A percentile compares a stretch with the other conserved stretches of the same genome.
Evolutionary conservation across 37 sponge, comb jelly and placozoan genomes (phyloP).

Genomic region (Oscarella lobularis): DNA sequence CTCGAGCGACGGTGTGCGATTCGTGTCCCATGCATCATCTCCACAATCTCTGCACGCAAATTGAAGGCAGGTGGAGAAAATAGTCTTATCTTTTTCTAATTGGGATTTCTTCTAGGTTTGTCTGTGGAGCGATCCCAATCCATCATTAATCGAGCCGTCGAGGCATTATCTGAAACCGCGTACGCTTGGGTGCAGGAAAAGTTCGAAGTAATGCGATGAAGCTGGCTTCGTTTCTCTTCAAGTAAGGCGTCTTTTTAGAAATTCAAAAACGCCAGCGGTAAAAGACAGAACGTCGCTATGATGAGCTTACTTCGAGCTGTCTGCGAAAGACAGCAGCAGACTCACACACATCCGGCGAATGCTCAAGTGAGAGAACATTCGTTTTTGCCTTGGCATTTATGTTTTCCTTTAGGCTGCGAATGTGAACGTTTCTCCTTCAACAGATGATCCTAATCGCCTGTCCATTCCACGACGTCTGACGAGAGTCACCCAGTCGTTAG

Average conservation of each 20-base stretch:
- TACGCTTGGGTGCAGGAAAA: neutral
- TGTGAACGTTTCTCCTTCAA: no score
- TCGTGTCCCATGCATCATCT: slow-evolving; percentile 57
- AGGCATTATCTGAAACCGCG: neutral
- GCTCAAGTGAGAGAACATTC: neutral
- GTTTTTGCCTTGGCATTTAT: neutral
- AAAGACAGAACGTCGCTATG: neutral
- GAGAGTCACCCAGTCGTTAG: no score
- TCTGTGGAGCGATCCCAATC: no score
- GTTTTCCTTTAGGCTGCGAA: no score
- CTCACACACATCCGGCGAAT: neutral
- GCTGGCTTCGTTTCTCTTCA: no score
- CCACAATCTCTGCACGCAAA: slow-evolving; percentile 36
- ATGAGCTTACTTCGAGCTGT: neutral
- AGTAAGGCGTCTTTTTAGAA: neutral
- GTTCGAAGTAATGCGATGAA: neutral
- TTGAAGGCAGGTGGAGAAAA: slow-evolving; percentile 32
- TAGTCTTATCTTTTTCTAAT: no score
- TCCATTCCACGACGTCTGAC: no score
- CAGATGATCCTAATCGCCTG: no score
- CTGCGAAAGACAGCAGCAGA: neutral
- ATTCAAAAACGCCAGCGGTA: neutral
- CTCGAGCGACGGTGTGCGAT: slow-evolving; percentile 39
- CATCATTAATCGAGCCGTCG: neutral
- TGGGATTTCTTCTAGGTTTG: no score